Base-by-base conservation (phyloP, 2,797 vertebrate species). In the Psittacula derbiana region DNA sequence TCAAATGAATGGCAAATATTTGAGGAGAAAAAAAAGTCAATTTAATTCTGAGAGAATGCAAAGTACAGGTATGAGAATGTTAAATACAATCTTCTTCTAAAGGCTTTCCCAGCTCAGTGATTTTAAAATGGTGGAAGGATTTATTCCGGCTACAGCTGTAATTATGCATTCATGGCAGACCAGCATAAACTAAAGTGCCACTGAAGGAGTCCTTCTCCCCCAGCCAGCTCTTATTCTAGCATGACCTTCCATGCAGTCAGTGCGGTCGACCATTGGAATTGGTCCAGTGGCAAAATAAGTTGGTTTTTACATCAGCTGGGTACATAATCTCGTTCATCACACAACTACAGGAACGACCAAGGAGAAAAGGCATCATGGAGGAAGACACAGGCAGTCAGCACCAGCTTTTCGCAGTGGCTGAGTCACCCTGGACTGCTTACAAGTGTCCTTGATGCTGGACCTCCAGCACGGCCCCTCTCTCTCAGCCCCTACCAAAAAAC, bases 201-300 rank as follows among this genome's bases (percentile, higher is more conserved):
- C 57, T 64, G 43, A 61, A 73, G 6, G 65, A 84, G 65, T 61
- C 7, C 2, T 78, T 66, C 55, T 57, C 3, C 38, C 21, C 10
- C 15, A 31, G 36, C 15, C 57, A 53, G 50, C 28, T 76, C 0
- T 0, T 6, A 6, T 40, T 30, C 20, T 53, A 67, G 17, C 36
- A 23, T 43, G n/a, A 87, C 62, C 52, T 87, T 74, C 44, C 43
- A 23, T 25, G 40, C 23, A 38, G 20, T 50, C 43, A 79, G 24
- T 50, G 20, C 30, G 38, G n/a, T 60, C 50, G 71, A 86, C 16
- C 44, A 71, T n/a, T 74, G 18, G 40, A 81, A 40, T 38, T n/a
- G 6, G 50, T 62, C 43, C 57, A 46, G 15, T 46, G 36, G 24
- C 52, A 67, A 88, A 95, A 36, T n/a, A 33, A 52, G 1, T 47